Evolutionary conservation across 1,140 invertebrate species (phyloP).

Genomic region (Nasonia longicornis): DNA sequence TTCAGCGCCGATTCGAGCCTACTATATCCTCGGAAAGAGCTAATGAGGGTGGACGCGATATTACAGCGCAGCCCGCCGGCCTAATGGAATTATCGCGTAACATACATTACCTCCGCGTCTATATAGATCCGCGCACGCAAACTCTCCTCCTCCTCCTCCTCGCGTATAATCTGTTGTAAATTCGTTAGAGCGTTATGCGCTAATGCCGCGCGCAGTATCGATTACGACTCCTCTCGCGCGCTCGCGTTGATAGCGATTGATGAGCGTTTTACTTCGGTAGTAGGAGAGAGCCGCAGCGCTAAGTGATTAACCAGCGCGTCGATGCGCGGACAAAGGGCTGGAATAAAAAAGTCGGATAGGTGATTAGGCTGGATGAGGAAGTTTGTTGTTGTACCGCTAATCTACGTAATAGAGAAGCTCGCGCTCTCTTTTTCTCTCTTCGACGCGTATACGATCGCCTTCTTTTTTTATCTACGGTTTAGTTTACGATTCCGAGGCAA

Average conservation of each 20-base stretch:
- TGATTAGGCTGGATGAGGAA: no score
- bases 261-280: slow-evolving; percentile 8
- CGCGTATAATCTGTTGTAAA: slow-evolving; percentile 50
- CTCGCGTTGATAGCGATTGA: not conserved
- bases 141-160: not conserved
- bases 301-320: slow-evolving; percentile 1
- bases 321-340: no score
- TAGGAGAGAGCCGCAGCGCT: not conserved
- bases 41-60: slow-evolving; percentile 44
- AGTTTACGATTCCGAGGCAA: no score
- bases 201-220: slow-evolving; percentile 22
- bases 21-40: slow-evolving; percentile 9
- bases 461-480: no score
- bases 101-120: slow-evolving; percentile 47
- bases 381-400: no score
- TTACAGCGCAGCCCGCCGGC: slow-evolving; percentile 38
- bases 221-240: not conserved
- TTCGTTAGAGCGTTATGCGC: slow-evolving; percentile 44
- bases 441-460: no score
- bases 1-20: not conserved
- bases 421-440: no score
- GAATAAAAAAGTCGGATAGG: no score
- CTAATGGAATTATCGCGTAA: slow-evolving; percentile 53
- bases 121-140: not conserved
- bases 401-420: no score